Conservation (phyloP, 2,113 vertebrate species). For the Myiagra hebetior region DNA sequence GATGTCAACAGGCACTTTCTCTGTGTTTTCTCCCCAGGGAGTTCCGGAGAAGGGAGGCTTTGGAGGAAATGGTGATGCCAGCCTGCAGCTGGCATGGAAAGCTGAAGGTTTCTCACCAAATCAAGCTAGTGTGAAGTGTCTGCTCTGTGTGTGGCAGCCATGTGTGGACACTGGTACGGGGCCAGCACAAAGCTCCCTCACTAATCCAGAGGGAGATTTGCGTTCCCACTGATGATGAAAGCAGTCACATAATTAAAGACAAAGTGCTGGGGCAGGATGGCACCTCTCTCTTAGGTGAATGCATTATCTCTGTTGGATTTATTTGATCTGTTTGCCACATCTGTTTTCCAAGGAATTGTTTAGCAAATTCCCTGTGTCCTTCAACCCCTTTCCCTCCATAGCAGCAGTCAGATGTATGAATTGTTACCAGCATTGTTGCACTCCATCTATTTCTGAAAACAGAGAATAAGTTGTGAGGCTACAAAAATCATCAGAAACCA, state of each 20-base stretch:
- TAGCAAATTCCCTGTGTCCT: background rate
- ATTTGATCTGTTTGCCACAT: background rate
- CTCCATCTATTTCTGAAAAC: background rate
- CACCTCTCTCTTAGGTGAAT: fast-evolving
- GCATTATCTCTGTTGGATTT: background rate
- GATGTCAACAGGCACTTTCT: background rate
- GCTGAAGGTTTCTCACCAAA: background rate
- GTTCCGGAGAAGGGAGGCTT: background rate
- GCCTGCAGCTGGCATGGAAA: background rate
- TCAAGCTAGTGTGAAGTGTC: background rate
- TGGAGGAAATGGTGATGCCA: background rate
- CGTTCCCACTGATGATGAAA: background rate
- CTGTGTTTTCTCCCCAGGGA: background rate
- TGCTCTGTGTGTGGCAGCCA: background rate
- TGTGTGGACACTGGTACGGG: fast-evolving
- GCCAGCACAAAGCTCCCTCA: background rate
- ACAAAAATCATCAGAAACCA: background rate
- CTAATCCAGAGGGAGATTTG: background rate
- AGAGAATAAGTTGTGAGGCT: background rate
- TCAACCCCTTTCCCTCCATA: background rate
- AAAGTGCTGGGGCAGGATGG: background rate
- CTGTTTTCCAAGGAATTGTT: background rate
- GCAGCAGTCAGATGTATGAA: background rate
- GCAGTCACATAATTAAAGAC: background rate
- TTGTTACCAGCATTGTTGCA: background rate